These are phyloP conservation scores for Poeciliopsis occidentalis DNA, from an alignment of 2,113 vertebrate species.

Conservation along the genomic window DNA sequence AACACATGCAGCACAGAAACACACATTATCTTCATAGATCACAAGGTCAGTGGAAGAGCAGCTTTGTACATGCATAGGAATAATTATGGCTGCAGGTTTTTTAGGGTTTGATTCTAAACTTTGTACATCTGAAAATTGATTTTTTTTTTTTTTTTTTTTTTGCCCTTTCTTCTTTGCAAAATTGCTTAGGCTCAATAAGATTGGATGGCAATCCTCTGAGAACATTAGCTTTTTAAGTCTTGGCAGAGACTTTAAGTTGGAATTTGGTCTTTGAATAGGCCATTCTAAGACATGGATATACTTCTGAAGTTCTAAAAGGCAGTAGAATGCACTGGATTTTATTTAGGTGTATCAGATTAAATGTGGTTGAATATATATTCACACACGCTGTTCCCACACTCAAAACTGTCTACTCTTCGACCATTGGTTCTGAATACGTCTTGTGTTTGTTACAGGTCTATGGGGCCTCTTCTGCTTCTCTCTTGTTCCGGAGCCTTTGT, in stretches of 20 bases:
- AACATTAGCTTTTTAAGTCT: neutral
- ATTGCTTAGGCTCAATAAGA: neutral
- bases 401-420: conserved; percentile 56
- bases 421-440: conserved; percentile 45
- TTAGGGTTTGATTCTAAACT: neutral
- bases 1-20: neutral
- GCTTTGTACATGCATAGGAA: conserved; percentile 47
- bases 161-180: neutral
- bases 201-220: neutral
- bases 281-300: too few species aligned
- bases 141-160: neutral
- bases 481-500: conserved; percentile 54
- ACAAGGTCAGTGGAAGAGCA: conserved; percentile 71
- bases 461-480: conserved; percentile 39
- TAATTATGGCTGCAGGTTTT: neutral
- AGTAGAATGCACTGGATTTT: too few species aligned
- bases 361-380: conserved; percentile 30
- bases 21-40: conserved; percentile 19
- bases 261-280: too few species aligned
- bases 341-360: too few species aligned
- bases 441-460: conserved; percentile 61
- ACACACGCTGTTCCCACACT: conserved; percentile 45
- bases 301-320: too few species aligned
- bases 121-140: neutral
- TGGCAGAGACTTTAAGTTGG: neutral